Evolutionary conservation across 1,140 invertebrate species (phyloP).

Genomic region (Riptortus pedestris): DNA sequence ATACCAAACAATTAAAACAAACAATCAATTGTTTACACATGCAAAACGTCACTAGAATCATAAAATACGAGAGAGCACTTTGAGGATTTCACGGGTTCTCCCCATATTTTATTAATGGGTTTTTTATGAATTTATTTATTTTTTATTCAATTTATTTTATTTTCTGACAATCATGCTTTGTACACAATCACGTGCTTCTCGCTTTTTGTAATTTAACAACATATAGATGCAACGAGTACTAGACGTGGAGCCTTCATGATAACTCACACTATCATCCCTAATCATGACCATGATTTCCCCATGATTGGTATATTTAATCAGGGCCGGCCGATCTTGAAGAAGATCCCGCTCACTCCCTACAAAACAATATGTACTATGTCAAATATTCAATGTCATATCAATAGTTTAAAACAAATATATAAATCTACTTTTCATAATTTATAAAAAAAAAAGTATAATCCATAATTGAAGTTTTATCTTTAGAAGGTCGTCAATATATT

Average conservation of each 20-base stretch:
- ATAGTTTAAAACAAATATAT: no score
- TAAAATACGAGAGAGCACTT: neutral
- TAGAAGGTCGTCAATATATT: no score
- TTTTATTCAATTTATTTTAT: no score
- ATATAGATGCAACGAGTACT: neutral
- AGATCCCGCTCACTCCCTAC: no score
- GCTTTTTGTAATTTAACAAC: neutral
- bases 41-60: neutral
- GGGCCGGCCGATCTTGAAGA: neutral
- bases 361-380: no score
- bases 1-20: neutral
- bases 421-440: no score
- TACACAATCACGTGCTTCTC: neutral
- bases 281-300: neutral
- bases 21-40: neutral
- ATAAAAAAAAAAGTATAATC: no score
- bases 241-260: neutral
- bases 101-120: no score
- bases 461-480: no score
- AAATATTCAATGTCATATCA: no score
- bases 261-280: neutral
- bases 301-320: neutral
- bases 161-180: neutral
- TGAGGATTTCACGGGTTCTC: no score
- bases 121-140: no score